Percentiles rank a stretch among this genome's conserved stretches.
Conservation (phyloP, 2,113 vertebrate genomes). For the Orycteropus afer region DNA sequence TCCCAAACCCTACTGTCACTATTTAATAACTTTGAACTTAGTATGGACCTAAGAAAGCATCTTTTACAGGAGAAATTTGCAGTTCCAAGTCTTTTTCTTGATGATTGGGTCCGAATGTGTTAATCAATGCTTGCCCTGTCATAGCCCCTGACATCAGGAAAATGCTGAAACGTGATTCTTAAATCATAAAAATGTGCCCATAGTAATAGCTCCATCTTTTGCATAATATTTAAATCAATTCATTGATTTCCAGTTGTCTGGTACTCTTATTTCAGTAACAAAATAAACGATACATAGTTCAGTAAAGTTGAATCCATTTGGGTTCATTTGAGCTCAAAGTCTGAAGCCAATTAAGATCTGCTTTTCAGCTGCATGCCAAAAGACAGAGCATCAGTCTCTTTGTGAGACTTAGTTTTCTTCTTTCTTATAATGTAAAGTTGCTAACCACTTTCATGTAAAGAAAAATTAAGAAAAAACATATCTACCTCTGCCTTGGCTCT, state of each 20-base stretch:
- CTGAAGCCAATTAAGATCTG: conserved; percentile 54
- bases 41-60: conserved; percentile 54
- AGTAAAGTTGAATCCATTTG: conserved; percentile 78
- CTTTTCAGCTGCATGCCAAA: neutral
- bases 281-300: conserved; percentile 80
- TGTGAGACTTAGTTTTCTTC: neutral
- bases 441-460: neutral
- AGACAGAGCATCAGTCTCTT: neutral
- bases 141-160: conserved; percentile 70
- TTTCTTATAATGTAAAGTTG: neutral
- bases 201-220: conserved; percentile 74
- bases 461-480: conserved; percentile 10
- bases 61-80: conserved; percentile 44
- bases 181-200: conserved; percentile 84
- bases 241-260: conserved; percentile 85
- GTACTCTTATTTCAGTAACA: conserved; percentile 74
- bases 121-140: conserved; percentile 70
- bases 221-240: conserved; percentile 83
- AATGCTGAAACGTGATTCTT: conserved; percentile 84
- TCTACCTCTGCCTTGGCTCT: neutral
- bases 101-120: conserved; percentile 65
- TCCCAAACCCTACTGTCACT: conserved; percentile 22
- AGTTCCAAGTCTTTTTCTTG: conserved; percentile 53
- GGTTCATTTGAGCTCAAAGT: conserved; percentile 67
- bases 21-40: conserved; percentile 48